Percentiles rank a stretch among this genome's conserved stretches.
Conservation (phyloP, 2,797 vertebrate species). For the Xerus rutilus region DNA sequence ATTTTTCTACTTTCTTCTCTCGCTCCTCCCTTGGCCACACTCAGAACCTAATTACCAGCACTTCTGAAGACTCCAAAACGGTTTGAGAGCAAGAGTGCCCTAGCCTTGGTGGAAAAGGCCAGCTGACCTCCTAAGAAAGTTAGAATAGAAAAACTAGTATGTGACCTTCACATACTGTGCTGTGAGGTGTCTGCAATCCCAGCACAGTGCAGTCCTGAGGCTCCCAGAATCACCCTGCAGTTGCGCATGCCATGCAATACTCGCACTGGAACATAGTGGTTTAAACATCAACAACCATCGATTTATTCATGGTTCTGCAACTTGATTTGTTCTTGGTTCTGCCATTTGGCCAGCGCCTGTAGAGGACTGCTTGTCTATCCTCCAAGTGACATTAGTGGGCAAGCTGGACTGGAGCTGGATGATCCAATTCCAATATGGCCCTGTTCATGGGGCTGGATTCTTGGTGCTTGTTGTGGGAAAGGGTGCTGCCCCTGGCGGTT, state of each 20-base stretch:
- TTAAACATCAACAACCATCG: neutral
- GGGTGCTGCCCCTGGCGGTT: too few species aligned
- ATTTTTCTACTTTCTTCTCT: neutral
- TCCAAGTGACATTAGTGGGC: neutral
- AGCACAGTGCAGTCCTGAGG: neutral
- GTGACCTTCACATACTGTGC: neutral
- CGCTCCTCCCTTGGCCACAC: neutral
- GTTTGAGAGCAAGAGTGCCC: neutral
- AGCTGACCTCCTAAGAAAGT: neutral
- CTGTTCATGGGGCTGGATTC: fast-evolving
- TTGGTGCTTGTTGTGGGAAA: neutral
- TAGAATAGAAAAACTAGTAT: neutral
- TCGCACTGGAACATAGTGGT: neutral
- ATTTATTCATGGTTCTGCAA: neutral
- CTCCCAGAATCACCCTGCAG: neutral
- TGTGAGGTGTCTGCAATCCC: neutral
- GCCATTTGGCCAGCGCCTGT: neutral
- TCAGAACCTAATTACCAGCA: neutral
- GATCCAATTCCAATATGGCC: neutral
- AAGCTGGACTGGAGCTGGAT: neutral
- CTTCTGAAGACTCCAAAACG: neutral
- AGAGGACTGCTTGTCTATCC: neutral
- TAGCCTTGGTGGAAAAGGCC: neutral
- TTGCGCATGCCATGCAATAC: neutral
- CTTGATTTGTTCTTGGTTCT: neutral